A percentile compares a stretch with the other conserved stretches of the same genome.
Conservation (phyloP, 2,113 vertebrate genomes). For the Myiagra hebetior region DNA sequence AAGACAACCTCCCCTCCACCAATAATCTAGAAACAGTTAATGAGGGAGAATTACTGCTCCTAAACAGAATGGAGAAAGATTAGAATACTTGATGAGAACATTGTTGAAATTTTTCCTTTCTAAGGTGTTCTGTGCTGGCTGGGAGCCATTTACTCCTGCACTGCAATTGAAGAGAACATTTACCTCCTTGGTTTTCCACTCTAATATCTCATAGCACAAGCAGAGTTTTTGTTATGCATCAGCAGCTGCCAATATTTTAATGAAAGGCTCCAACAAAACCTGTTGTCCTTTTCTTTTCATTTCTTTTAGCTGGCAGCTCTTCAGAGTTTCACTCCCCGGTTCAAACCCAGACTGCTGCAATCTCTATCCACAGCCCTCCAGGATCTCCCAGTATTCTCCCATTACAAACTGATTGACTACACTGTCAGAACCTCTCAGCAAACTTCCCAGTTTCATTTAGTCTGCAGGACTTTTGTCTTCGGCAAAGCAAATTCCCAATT, state of each 20-base stretch:
- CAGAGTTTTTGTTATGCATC: slow-evolving; percentile 63
- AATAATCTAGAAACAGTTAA: background rate
- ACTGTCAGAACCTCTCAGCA: background rate
- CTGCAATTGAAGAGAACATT: slow-evolving; percentile 43
- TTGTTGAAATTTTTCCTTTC: background rate
- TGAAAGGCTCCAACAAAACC: slow-evolving; percentile 44
- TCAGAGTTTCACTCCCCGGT: background rate
- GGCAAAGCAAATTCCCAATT: background rate
- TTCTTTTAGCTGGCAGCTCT: slow-evolving; percentile 39
- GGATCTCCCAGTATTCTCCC: background rate
- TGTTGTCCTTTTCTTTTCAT: slow-evolving; percentile 36
- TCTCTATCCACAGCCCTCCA: background rate
- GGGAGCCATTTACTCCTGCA: slow-evolving; percentile 33
- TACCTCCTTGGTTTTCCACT: slow-evolving; percentile 32
- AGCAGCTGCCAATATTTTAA: slow-evolving; percentile 64
- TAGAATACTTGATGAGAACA: background rate
- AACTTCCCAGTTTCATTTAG: background rate
- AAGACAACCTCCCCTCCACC: background rate
- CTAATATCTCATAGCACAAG: slow-evolving; percentile 44
- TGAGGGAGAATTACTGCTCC: background rate
- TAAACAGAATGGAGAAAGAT: background rate
- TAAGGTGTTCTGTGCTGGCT: slow-evolving; percentile 19
- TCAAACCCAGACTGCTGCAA: background rate
- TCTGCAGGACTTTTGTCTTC: background rate
- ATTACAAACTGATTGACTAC: background rate